Evolutionary conservation across 2,888 invertebrate genomes (phyloP).

Genomic region (Acleris holmiana): DNA sequence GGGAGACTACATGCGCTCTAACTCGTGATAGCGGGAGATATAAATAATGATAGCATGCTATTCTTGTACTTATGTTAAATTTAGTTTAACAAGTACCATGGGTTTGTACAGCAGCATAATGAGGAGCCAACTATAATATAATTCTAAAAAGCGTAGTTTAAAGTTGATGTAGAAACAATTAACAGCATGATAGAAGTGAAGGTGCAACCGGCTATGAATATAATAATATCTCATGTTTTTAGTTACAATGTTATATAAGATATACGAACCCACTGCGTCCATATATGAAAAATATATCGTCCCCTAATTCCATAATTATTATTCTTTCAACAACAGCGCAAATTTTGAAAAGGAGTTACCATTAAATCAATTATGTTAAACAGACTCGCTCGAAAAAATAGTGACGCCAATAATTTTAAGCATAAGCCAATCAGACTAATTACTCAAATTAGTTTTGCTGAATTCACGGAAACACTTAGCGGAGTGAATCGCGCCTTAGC

Average conservation of each 20-base stretch:
- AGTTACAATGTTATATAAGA: constrained; percentile 41
- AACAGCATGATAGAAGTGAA: constrained; percentile 27
- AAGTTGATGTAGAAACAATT: constrained; percentile 13
- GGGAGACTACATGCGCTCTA: constrained; percentile 19
- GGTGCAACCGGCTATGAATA: constrained; percentile 33
- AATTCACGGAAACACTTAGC: constrained; percentile 9
- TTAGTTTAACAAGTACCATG: neutral
- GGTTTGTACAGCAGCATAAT: constrained; percentile 12
- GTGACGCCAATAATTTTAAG: constrained; percentile 5
- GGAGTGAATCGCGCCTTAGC: constrained; percentile 12
- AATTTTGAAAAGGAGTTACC: constrained; percentile 24
- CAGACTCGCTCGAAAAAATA: constrained; percentile 24
- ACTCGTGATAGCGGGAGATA: constrained; percentile 15
- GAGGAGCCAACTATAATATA: constrained; percentile 12
- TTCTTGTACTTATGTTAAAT: constrained; percentile 13
- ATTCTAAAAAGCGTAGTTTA: constrained; percentile 31
- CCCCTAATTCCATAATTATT: constrained; percentile 75
- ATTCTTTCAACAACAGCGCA: constrained; percentile 54
- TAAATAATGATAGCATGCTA: constrained; percentile 22
- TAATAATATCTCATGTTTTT: constrained; percentile 25
- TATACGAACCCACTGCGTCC: constrained; percentile 77
- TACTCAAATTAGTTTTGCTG: constrained; percentile 4
- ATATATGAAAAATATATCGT: constrained; percentile 70
- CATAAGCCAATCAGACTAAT: constrained; percentile 25
- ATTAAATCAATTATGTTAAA: constrained; percentile 21